Percentiles rank a stretch among this genome's conserved stretches.
phyloP scores from a whole-genome alignment of 2,113 vertebrate genomes.

The Saguinus imperator region DNA sequence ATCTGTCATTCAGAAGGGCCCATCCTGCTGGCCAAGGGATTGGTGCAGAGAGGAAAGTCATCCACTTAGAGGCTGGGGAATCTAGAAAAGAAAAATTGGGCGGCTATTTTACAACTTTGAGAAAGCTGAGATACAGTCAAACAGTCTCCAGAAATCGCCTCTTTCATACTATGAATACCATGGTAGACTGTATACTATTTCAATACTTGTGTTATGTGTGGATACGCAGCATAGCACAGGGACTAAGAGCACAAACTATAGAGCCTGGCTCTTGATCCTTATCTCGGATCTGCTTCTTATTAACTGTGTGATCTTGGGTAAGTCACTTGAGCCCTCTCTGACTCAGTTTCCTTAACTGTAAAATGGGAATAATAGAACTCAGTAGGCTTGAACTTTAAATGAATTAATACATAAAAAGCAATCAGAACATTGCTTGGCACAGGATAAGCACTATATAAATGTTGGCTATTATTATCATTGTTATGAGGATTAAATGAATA shows the following conservation, averaged over 20 bases:
- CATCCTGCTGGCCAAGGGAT: background rate
- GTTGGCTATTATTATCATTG: background rate
- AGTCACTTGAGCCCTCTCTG: background rate
- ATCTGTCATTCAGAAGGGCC: background rate
- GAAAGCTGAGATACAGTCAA: constrained; percentile 10
- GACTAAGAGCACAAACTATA: background rate
- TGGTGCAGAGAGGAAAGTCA: background rate
- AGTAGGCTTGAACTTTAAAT: background rate
- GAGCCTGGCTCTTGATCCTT: background rate
- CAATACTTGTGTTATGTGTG: background rate
- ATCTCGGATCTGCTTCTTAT: background rate
- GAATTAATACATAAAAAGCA: constrained; percentile 5
- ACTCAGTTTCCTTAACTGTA: background rate
- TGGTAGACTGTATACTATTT: background rate
- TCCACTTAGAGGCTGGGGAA: background rate
- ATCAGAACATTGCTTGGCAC: background rate
- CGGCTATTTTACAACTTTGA: background rate
- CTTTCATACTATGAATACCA: background rate
- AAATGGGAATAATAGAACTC: background rate
- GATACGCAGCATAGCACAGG: background rate
- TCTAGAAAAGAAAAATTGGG: background rate
- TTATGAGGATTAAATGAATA: background rate
- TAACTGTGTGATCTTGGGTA: background rate
- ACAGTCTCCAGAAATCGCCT: background rate
- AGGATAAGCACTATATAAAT: background rate